Evolutionary conservation across 2,113 vertebrate species (phyloP).

Genomic region (Pelecanoides urinatrix): DNA sequence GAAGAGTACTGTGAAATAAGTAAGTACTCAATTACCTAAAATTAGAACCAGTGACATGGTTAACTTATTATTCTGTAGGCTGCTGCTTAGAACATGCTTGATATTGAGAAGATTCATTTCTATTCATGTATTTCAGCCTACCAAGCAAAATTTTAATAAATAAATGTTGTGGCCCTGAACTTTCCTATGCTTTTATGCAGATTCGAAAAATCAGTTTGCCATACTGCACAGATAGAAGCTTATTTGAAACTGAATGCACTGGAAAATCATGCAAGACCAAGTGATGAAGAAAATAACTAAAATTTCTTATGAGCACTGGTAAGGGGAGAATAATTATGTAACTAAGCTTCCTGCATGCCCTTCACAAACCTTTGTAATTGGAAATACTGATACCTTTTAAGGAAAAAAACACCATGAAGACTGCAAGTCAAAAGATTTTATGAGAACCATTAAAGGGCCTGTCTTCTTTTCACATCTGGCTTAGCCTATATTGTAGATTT

Average conservation of each 20-base stretch:
- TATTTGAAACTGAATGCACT: slow-evolving; percentile 25
- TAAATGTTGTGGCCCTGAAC: neutral
- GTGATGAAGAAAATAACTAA: neutral
- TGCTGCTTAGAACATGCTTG: slow-evolving; percentile 7
- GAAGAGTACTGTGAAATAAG: slow-evolving; percentile 37
- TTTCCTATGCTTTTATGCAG: neutral
- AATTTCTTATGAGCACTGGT: neutral
- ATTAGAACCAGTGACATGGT: slow-evolving; percentile 54
- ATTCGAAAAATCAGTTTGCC: neutral
- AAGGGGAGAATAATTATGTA: slow-evolving; percentile 29
- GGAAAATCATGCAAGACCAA: neutral
- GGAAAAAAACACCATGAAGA: neutral
- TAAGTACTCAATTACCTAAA: slow-evolving; percentile 43
- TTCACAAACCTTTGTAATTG: slow-evolving; percentile 36
- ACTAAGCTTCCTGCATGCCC: neutral
- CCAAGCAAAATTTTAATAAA: slow-evolving; percentile 8
- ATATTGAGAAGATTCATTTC: slow-evolving; percentile 9
- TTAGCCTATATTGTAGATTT: slow-evolving; percentile 17
- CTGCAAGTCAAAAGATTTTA: slow-evolving; percentile 47
- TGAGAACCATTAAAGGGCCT: slow-evolving; percentile 39
- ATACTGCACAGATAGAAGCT: neutral
- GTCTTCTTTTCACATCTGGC: slow-evolving; percentile 45
- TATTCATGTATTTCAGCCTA: neutral
- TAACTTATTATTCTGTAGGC: neutral
- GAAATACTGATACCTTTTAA: slow-evolving; percentile 58